Evolutionary conservation across 2,888 invertebrate species (phyloP).

Genomic region (Malthinus flaveolus): DNA sequence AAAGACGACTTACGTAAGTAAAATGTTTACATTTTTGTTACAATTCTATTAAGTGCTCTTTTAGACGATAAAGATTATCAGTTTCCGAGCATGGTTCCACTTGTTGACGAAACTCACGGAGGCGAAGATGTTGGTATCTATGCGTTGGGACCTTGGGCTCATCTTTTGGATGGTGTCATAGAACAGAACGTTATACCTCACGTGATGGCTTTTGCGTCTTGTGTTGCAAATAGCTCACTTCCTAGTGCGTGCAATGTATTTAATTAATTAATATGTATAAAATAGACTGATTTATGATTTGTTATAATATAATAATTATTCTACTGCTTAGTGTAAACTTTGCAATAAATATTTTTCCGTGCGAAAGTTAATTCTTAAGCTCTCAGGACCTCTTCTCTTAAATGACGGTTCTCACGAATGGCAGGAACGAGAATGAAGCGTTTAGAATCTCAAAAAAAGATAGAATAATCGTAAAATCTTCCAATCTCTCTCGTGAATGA

Average conservation of each 20-base stretch:
- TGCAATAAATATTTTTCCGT: too few species aligned
- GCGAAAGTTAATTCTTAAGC: too few species aligned
- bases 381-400: too few species aligned
- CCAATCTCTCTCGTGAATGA: too few species aligned
- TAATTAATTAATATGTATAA: too few species aligned
- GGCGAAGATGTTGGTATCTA: conserved; percentile 82
- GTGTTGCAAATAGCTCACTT: conserved; percentile 58
- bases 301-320: too few species aligned
- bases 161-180: conserved; percentile 76
- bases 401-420: too few species aligned
- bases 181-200: conserved; percentile 81
- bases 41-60: neutral
- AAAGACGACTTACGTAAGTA: conserved; percentile 44
- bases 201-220: conserved; percentile 72
- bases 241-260: neutral
- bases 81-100: conserved; percentile 65
- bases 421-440: too few species aligned
- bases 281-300: too few species aligned
- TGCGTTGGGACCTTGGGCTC: conserved; percentile 77
- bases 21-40: neutral
- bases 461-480: too few species aligned
- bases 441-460: too few species aligned
- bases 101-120: conserved; percentile 67
- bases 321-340: too few species aligned
- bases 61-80: conserved; percentile 54